Evolutionary conservation across 2,113 vertebrate species (phyloP).

Genomic region (Isichthys henryi): DNA sequence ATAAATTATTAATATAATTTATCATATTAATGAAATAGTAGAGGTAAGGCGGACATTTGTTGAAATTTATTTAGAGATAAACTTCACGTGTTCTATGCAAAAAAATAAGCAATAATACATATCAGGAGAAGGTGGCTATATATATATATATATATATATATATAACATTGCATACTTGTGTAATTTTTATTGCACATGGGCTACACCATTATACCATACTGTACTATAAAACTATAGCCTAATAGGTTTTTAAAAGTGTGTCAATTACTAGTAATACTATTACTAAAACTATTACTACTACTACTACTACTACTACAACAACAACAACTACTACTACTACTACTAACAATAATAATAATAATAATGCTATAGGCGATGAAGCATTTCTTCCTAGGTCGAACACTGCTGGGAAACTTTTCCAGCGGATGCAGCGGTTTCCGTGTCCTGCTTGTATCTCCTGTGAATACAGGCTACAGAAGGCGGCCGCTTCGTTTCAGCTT

Average conservation of each 20-base stretch:
- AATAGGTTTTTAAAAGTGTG: not conserved
- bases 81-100: not conserved
- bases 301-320: too few relatives aligned
- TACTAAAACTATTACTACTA: not conserved
- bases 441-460: not conserved
- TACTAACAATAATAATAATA: not conserved
- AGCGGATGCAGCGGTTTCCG: not conserved
- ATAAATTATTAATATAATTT: not conserved
- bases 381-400: not conserved
- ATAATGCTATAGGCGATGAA: not conserved
- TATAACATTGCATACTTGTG: not conserved
- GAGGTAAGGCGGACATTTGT: not conserved
- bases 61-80: not conserved
- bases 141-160: not conserved
- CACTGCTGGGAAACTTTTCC: not conserved
- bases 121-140: too few relatives aligned
- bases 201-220: not conserved
- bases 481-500: not conserved
- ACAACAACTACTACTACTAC: not conserved
- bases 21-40: not conserved
- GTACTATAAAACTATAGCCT: not conserved
- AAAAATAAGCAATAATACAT: too few relatives aligned
- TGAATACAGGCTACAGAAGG: not conserved
- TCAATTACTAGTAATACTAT: not conserved
- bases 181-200: not conserved